Conservation (phyloP, 2,797 vertebrate species). For the Myiotriccus ornatus region DNA sequence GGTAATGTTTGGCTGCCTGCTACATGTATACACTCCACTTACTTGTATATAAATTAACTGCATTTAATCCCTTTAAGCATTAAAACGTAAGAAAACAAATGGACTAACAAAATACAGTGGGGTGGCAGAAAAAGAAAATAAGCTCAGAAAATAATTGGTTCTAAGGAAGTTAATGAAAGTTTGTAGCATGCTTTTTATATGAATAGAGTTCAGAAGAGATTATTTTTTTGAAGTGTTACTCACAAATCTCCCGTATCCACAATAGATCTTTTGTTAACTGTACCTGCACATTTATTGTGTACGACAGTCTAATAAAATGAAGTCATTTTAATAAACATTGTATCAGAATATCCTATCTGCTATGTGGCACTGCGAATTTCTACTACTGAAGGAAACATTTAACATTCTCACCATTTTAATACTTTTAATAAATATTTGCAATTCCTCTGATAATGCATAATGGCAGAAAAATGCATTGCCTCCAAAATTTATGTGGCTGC, state of each 20-base stretch:
- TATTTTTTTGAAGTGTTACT: conserved; percentile 66
- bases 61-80: conserved; percentile 50
- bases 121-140: conserved; percentile 41
- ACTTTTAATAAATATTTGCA: conserved; percentile 84
- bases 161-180: conserved; percentile 67
- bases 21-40: not conserved
- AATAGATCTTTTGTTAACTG: conserved; percentile 74
- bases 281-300: conserved; percentile 77
- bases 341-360: conserved; percentile 80
- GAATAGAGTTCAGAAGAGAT: conserved; percentile 59
- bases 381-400: conserved; percentile 79
- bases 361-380: conserved; percentile 73
- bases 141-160: conserved; percentile 55
- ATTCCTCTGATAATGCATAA: conserved; percentile 77
- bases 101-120: conserved; percentile 20
- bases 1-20: not conserved
- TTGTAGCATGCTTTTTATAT: conserved; percentile 43
- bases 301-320: conserved; percentile 81
- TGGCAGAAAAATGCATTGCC: conserved; percentile 75
- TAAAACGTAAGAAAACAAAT: conserved; percentile 55
- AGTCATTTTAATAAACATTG: conserved; percentile 80
- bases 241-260: conserved; percentile 67
- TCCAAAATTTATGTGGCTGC: conserved; percentile 78
- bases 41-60: conserved; percentile 26
- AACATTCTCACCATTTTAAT: conserved; percentile 81